Base-by-base conservation (phyloP, 2,888 invertebrate genomes). In the Habrosyne pyritoides region DNA sequence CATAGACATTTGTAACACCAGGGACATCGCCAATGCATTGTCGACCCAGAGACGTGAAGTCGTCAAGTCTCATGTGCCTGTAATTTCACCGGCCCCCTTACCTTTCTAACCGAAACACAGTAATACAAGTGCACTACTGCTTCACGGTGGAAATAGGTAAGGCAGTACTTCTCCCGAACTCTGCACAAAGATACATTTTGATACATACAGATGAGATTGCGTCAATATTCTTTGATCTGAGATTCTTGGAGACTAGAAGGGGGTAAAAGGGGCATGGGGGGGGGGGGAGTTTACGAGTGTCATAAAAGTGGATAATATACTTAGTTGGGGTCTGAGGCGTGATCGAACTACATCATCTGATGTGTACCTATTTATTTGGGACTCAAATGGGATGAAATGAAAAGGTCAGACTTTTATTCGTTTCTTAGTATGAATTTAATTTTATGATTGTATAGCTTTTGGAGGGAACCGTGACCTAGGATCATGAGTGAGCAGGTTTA, bases 271-370 rank as follows among this genome's bases (percentile, higher is more conserved):
- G n/a, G n/a, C n/a, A n/a, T n/a, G 30, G 33, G 53, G 50, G 26
- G 55, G 67, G 67, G 63, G 57, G 56, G 59, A 60, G 59, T 83
- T 83, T 83, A 83, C 75, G 83, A 80, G 59, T 59, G 66, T 70
- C 77, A 78, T 83, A 81, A 83, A 83, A 82, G 61, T 72, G 71
- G 79, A 81, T 83, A 78, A 81, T 83, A 75, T 80, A 82, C 81
- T 74, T 75, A 75, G 68, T 68, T 61, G 69, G 65, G 73, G 67
- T 69, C 61, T 64, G 55, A 69, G 55, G 65, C 72, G 72, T 71
- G 74, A 74, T 67, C 69, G 63, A 69, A 65, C 68, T 74, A 71
- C 72, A 54, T 60, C 57, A 46, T 10, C 52, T 57, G 50, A 50
- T 50, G 50, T 18, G 10, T 18, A 10, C 18, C 50, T 53, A 53